Conservation (phyloP, 1,140 invertebrate species). For the Nephotettix cincticeps region DNA sequence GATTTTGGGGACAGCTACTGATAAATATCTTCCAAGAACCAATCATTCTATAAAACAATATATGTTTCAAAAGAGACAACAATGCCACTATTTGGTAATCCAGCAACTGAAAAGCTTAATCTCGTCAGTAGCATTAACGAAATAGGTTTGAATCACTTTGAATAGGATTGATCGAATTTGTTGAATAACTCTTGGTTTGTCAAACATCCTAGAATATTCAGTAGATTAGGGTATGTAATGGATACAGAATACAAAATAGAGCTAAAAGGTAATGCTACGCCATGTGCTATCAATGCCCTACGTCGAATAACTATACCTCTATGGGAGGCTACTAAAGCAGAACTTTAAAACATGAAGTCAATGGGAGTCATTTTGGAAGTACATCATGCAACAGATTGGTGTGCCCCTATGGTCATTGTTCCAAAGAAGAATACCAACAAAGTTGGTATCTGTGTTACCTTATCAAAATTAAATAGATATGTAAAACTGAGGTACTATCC, state of each 20-base stretch:
- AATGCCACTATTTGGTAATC: background rate
- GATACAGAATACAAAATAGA: background rate
- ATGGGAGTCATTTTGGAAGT: background rate
- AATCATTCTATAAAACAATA: background rate
- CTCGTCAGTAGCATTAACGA: background rate
- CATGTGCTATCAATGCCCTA: background rate
- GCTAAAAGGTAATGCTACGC: background rate
- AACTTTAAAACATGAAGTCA: background rate
- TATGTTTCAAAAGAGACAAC: background rate
- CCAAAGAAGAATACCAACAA: background rate
- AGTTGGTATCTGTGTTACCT: background rate
- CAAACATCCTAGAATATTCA: background rate
- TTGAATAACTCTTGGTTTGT: background rate
- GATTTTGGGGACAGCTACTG: background rate
- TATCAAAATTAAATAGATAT: background rate
- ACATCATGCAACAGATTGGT: background rate
- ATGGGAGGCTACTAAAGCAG: background rate
- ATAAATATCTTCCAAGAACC: background rate
- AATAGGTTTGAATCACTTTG: too few relatives aligned
- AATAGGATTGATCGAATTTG: too few relatives aligned
- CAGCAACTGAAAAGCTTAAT: background rate
- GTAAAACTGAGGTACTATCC: background rate
- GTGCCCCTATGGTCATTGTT: background rate
- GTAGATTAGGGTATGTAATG: background rate
- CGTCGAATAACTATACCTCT: background rate